Percentiles rank a stretch among this genome's conserved stretches.
phyloP scores from a whole-genome alignment of 1,140 invertebrate genomes.

The Nymphalis io region DNA sequence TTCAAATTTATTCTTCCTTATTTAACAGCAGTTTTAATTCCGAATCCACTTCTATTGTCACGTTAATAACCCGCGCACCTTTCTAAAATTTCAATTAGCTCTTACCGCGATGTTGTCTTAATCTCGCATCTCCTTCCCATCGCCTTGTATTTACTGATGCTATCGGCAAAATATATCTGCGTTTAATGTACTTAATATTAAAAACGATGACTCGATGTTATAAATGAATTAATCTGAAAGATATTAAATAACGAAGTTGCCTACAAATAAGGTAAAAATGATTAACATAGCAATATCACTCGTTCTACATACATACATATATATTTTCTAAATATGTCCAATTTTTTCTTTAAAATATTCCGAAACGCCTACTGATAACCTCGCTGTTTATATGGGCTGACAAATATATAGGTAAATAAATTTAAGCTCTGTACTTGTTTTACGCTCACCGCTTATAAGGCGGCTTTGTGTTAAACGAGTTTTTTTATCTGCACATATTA shows the following conservation, averaged over 20 bases:
- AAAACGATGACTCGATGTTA: neutral
- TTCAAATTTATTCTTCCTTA: slow-evolving; percentile 11
- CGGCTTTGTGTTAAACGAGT: neutral
- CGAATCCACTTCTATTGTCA: slow-evolving; percentile 21
- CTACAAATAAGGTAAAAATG: no score
- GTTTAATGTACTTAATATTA: neutral
- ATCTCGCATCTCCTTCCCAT: slow-evolving; percentile 27
- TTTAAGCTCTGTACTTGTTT: slow-evolving; percentile 29
- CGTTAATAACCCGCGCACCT: slow-evolving; percentile 19
- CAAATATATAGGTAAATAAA: slow-evolving; percentile 17
- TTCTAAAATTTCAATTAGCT: slow-evolving; percentile 41
- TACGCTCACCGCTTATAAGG: slow-evolving; percentile 51
- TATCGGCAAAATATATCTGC: slow-evolving; percentile 10
- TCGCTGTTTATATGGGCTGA: neutral
- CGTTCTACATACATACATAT: no score
- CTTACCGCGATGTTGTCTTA: slow-evolving; percentile 25
- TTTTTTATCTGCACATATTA: slow-evolving; percentile 11
- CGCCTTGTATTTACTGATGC: slow-evolving; percentile 12
- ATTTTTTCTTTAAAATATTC: slow-evolving; percentile 22
- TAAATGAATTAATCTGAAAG: no score
- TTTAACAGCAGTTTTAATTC: neutral
- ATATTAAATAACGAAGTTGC: no score
- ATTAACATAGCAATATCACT: no score
- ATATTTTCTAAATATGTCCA: no score
- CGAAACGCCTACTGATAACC: slow-evolving; percentile 34